Percentiles rank a stretch among this genome's conserved stretches.
Conservation (phyloP, 2,797 vertebrate species). For the Cossypha heuglini region DNA sequence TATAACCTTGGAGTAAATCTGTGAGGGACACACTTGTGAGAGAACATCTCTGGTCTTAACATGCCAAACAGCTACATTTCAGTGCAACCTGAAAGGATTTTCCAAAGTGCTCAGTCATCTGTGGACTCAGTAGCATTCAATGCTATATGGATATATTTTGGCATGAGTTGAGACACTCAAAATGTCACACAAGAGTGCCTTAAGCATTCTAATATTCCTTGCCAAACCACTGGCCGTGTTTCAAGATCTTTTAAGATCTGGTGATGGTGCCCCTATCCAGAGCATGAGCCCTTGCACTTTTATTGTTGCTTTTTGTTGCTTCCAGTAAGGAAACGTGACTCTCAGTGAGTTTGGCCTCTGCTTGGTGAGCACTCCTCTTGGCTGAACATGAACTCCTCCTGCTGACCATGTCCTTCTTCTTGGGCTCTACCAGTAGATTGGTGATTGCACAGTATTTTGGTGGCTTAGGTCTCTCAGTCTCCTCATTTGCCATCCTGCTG, state of each 20-base stretch:
- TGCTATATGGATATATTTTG: not conserved
- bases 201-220: not conserved
- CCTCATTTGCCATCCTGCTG: not conserved
- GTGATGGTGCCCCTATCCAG: not conserved
- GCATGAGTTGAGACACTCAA: not conserved
- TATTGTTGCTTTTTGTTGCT: not conserved
- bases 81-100: not conserved
- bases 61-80: not conserved
- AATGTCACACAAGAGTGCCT: not conserved
- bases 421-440: too few relatives aligned
- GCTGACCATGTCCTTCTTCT: not conserved
- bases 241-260: not conserved
- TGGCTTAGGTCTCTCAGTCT: not conserved
- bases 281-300: not conserved
- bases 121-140: not conserved
- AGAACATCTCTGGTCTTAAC: not conserved
- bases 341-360: not conserved
- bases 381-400: not conserved
- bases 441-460: not conserved
- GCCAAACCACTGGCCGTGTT: not conserved
- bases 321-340: not conserved
- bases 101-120: not conserved
- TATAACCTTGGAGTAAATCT: not conserved
- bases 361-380: not conserved
- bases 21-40: not conserved